phyloP scores from a whole-genome alignment of 2,888 invertebrate species.

The Drosophila lutescens region DNA sequence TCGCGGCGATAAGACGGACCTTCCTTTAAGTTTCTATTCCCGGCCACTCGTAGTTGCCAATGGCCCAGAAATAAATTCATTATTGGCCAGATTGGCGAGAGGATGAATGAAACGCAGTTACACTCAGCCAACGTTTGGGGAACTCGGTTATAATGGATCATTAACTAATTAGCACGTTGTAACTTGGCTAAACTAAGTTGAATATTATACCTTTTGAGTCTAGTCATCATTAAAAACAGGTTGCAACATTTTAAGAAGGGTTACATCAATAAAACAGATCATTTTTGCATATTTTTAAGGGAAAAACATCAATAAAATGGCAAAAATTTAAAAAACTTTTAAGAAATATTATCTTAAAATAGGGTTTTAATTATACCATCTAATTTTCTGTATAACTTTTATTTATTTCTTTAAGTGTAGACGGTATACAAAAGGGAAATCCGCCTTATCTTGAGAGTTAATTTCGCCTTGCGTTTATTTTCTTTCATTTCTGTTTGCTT shows the following conservation, averaged over 20 bases:
- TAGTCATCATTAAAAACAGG: background rate
- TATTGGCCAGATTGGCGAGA: conserved; percentile 7
- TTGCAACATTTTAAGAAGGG: background rate
- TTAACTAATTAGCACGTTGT: background rate
- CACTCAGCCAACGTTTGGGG: background rate
- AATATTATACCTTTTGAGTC: background rate
- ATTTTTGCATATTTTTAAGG: background rate
- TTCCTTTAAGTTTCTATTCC: conserved; percentile 20
- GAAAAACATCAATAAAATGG: too few relatives aligned
- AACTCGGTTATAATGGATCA: background rate
- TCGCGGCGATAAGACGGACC: conserved; percentile 27
- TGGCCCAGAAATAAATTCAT: conserved; percentile 27
- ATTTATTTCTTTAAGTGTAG: background rate
- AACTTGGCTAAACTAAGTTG: background rate
- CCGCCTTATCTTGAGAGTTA: conserved; percentile 46
- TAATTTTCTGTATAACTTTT: too few relatives aligned
- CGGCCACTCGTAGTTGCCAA: conserved; percentile 30
- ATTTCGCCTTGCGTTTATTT: conserved; percentile 16
- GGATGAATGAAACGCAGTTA: conserved; percentile 28
- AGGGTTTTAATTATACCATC: too few relatives aligned
- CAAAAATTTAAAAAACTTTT: too few relatives aligned
- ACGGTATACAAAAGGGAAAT: background rate
- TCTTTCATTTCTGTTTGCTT: conserved; percentile 24
- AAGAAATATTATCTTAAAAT: too few relatives aligned
- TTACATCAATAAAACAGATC: too few relatives aligned